Conservation (phyloP, 2,888 invertebrate genomes). For the Dexiosoma caninum region DNA sequence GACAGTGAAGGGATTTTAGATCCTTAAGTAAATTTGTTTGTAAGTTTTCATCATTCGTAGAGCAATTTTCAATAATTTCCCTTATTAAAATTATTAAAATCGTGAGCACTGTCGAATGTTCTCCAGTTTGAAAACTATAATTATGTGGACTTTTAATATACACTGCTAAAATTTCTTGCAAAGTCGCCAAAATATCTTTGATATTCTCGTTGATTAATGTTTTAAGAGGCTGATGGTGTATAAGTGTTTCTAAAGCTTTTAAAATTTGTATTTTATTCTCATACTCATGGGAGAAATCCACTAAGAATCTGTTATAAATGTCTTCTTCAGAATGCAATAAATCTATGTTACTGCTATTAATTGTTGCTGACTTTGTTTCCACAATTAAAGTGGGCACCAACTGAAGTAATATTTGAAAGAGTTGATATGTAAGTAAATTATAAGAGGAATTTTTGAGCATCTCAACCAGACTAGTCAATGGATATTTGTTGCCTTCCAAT, state of each 20-base stretch:
- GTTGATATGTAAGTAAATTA: constrained; percentile 71
- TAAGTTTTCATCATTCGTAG: background rate
- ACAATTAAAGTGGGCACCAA: constrained; percentile 59
- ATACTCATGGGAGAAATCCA: constrained; percentile 26
- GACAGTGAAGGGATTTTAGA: constrained; percentile 14
- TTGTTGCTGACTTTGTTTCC: background rate
- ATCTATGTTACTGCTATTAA: constrained; percentile 62
- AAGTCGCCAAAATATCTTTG: constrained; percentile 69
- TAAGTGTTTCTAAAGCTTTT: constrained; percentile 69
- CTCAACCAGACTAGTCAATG: constrained; percentile 35
- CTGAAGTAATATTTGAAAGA: constrained; percentile 71
- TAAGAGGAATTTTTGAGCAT: constrained; percentile 61
- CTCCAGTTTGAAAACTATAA: constrained; percentile 59
- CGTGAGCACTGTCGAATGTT: constrained; percentile 9
- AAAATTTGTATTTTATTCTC: constrained; percentile 41
- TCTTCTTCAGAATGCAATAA: constrained; percentile 71
- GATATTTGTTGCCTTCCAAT: background rate
- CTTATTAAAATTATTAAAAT: constrained; percentile 49
- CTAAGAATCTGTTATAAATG: constrained; percentile 20
- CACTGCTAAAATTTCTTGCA: constrained; percentile 67
- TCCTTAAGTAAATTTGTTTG: constrained; percentile 1
- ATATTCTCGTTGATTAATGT: constrained; percentile 71
- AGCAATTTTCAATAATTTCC: constrained; percentile 39
- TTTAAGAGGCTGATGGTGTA: constrained; percentile 72
- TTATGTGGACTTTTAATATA: constrained; percentile 60